A percentile compares a stretch with the other conserved stretches of the same genome.
phyloP scores from a whole-genome alignment of 2,113 vertebrate species.

The Burhinus oedicnemus region DNA sequence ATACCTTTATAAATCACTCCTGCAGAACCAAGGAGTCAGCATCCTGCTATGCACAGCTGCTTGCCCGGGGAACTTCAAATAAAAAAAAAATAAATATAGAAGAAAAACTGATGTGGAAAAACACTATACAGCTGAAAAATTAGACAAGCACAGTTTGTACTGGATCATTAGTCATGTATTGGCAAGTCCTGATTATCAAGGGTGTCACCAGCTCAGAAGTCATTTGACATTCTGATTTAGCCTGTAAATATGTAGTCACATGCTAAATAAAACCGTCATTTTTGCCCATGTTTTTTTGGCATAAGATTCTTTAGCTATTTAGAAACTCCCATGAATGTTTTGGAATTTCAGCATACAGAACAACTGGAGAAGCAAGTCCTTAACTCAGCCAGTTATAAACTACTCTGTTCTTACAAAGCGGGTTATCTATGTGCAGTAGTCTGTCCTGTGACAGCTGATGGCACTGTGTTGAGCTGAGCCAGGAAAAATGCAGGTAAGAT shows the following conservation, averaged over 20 bases:
- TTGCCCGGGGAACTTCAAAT: slow-evolving; percentile 26
- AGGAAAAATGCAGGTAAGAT: background rate
- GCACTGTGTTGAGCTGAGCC: background rate
- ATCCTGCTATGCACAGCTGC: slow-evolving; percentile 49
- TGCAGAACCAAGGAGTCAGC: background rate
- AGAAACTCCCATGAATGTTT: background rate
- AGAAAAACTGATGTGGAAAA: background rate
- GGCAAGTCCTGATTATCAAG: slow-evolving; percentile 1
- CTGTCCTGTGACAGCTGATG: background rate
- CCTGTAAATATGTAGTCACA: background rate
- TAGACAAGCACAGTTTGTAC: slow-evolving; percentile 11
- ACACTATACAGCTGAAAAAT: background rate
- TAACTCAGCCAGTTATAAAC: background rate
- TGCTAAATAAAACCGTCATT: background rate
- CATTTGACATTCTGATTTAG: background rate
- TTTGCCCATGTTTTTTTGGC: background rate
- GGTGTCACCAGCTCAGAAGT: slow-evolving; percentile 4
- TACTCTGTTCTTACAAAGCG: background rate
- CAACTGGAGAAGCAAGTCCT: background rate
- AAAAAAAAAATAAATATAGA: background rate
- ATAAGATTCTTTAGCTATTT: background rate
- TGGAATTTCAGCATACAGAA: background rate
- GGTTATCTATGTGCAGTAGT: background rate
- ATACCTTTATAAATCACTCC: slow-evolving; percentile 53
- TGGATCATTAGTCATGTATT: slow-evolving; percentile 23